phyloP scores from a whole-genome alignment of 2,797 vertebrate species.

The Darevskia mixta region DNA sequence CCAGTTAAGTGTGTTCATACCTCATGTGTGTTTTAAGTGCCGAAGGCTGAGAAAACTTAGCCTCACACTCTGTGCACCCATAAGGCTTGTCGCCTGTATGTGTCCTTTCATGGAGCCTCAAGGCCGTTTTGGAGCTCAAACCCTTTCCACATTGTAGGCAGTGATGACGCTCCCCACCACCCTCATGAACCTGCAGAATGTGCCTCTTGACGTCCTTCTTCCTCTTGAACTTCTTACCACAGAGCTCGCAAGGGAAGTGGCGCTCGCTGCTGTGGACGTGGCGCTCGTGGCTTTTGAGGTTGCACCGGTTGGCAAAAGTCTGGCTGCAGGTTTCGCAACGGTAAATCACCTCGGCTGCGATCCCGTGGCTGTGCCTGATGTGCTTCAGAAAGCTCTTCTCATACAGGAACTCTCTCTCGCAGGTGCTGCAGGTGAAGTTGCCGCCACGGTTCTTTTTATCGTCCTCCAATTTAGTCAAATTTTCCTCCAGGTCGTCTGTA shows the following conservation, averaged over 20 bases:
- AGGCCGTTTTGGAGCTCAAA: slow-evolving; percentile 93
- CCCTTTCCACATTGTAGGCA: slow-evolving; percentile 92
- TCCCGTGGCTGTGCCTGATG: slow-evolving; percentile 87
- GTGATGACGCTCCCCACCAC: slow-evolving; percentile 85
- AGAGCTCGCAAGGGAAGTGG: slow-evolving; percentile 89
- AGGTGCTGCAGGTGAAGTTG: slow-evolving; percentile 87
- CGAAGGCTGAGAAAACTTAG: slow-evolving; percentile 95
- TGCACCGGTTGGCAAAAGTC: slow-evolving; percentile 96
- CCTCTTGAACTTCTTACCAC: slow-evolving; percentile 94
- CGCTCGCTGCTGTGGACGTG: slow-evolving; percentile 96
- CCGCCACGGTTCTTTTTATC: slow-evolving; percentile 68
- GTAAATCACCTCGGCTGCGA: slow-evolving; percentile 85
- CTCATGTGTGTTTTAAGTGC: slow-evolving; percentile 97
- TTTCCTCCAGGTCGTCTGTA: not conserved
- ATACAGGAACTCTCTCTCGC: slow-evolving; percentile 92
- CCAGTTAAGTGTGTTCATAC: slow-evolving; percentile 73
- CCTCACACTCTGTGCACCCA: slow-evolving; percentile 87
- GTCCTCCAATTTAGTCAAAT: slow-evolving; percentile 41
- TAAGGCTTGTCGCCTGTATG: slow-evolving; percentile 93
- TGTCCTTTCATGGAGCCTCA: slow-evolving; percentile 92
- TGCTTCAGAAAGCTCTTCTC: slow-evolving; percentile 96
- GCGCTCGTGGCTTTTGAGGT: slow-evolving; percentile 94
- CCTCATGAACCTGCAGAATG: slow-evolving; percentile 93
- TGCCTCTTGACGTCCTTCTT: slow-evolving; percentile 95
- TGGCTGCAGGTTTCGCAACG: slow-evolving; percentile 91